Base-by-base conservation (phyloP, 1,140 invertebrate species). In the Hyles euphorbiae region DNA sequence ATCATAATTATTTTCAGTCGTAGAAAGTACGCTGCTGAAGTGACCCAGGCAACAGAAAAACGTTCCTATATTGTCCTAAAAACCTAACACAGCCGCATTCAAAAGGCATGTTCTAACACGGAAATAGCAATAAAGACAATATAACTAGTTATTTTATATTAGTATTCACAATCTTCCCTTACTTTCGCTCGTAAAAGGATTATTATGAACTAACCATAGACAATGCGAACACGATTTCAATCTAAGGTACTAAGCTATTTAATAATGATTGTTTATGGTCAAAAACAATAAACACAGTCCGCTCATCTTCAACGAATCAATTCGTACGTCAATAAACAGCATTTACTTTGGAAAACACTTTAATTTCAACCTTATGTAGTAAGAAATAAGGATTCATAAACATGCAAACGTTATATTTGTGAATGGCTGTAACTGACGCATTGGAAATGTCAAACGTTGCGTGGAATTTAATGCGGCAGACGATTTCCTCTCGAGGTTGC, bases 281-380 rank as follows among this genome's bases (percentile, higher is more conserved):
- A 22, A 54, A 54, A 54, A 54, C 53, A 54, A 54, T 43, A 57
- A 56, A 48, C 56, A 55, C 46, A 46, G 43, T 55, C 48, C 53
- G 52, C 56, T 60, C 55, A 52, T 60, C 53, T 60, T 65, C 63
- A 56, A 53, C 54, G 54, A 58, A 65, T 60, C 63, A 65, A 57
- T 65, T 48, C 58, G 43, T 48, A 54, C 63, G 63, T 65, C 63
- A 65, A 40, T 44, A 10, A 12, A 53, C 43, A 65, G 50, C n/a
- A 54, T 8, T 11, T 40, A 54, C 2, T 11, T 36, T 34, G 8
- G 10, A 11, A 7, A 11, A 8, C 10, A 47, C 6, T 34, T 11
- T 22, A 63, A 46, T 32, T 34, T 9, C 40, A 40, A 22, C 56
- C 53, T 56, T 63, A 63, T 56, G 0, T 5, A 3, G 6, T 47